Evolutionary conservation across 2,888 invertebrate genomes (phyloP).

Genomic region (Abrostola tripartita): DNA sequence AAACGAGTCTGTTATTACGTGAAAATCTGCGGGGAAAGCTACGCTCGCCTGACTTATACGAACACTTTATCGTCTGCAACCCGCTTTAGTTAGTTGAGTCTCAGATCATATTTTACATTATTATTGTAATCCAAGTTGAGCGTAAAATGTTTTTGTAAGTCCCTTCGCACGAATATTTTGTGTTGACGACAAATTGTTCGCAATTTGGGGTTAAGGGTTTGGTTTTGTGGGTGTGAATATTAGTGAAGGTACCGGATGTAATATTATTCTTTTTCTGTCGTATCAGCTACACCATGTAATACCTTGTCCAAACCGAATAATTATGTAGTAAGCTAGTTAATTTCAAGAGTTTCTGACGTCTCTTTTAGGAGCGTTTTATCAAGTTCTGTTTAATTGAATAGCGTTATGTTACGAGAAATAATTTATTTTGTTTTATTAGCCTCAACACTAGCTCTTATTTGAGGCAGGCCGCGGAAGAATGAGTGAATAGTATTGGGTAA

Average conservation of each 20-base stretch:
- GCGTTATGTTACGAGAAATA: too few relatives aligned
- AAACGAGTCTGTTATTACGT: slow-evolving; percentile 68
- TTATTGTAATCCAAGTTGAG: slow-evolving; percentile 44
- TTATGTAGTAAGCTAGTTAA: too few relatives aligned
- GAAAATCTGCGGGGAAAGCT: slow-evolving; percentile 69
- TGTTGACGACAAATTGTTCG: slow-evolving; percentile 22
- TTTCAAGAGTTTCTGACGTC: too few relatives aligned
- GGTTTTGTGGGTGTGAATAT: not conserved
- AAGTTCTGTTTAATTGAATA: too few relatives aligned
- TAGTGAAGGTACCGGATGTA: not conserved
- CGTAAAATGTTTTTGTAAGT: slow-evolving; percentile 35
- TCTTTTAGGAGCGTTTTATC: too few relatives aligned
- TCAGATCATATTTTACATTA: slow-evolving; percentile 55
- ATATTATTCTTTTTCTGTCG: not conserved
- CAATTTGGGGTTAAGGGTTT: slow-evolving; percentile 5
- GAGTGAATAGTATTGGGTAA: not conserved
- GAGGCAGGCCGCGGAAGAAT: not conserved
- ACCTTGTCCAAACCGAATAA: too few relatives aligned
- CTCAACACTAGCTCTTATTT: too few relatives aligned
- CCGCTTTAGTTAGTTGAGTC: slow-evolving; percentile 48
- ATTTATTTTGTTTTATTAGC: too few relatives aligned
- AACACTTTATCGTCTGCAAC: slow-evolving; percentile 65
- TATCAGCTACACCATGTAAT: not conserved
- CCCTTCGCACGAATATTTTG: slow-evolving; percentile 25
- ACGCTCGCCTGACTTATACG: slow-evolving; percentile 70